A percentile compares a stretch with the other conserved stretches of the same genome.
Evolutionary conservation across 53 echinoderm and acorn worm species (phyloP).

Genomic region (Astropecten irregularis): DNA sequence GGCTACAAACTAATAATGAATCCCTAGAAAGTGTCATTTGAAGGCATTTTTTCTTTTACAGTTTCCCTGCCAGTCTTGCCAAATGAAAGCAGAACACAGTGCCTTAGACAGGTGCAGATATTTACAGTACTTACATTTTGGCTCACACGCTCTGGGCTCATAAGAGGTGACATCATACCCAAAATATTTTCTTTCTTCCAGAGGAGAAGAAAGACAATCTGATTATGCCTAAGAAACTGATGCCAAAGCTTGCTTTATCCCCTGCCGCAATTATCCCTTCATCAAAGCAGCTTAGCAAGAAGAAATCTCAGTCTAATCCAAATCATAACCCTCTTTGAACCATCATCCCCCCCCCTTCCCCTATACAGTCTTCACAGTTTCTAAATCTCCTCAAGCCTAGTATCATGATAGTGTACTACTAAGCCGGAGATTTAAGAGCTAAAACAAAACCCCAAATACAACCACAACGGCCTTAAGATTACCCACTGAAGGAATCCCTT

Average conservation of each 20-base stretch:
- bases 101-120: no score
- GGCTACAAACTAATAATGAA: no score
- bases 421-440: neutral
- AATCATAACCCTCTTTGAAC: no score
- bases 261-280: neutral
- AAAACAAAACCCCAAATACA: no score
- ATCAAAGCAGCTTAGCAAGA: conserved; percentile 5
- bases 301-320: conserved; percentile 13
- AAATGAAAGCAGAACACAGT: no score
- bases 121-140: no score
- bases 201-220: neutral
- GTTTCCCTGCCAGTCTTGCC: no score
- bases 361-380: no score
- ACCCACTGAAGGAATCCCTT: neutral
- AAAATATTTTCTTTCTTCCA: conserved; percentile 8
- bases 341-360: neutral
- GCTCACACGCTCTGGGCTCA: conserved; percentile 4
- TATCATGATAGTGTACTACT: neutral
- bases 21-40: no score
- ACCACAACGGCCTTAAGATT: neutral
- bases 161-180: conserved; percentile 22
- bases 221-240: neutral
- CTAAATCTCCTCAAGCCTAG: neutral
- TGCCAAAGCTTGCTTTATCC: neutral
- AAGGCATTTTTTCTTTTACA: no score